Evolutionary conservation across 2,888 invertebrate species (phyloP).

Genomic region (Chironomus tentans): DNA sequence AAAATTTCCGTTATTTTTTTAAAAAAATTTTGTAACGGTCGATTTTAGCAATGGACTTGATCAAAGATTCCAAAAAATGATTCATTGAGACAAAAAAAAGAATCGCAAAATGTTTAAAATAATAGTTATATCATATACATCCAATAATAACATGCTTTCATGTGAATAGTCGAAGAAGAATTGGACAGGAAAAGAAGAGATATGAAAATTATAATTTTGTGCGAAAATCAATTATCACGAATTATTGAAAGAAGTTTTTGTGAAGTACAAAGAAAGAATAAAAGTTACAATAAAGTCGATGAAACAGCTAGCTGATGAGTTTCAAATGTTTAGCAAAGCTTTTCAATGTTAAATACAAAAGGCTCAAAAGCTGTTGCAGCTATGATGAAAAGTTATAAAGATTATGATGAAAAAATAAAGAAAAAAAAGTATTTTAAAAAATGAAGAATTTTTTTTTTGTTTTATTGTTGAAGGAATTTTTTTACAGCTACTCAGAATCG

Average conservation of each 20-base stretch:
- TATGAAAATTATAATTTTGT: too few species aligned
- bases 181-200: too few species aligned
- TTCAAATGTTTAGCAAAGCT: conserved; percentile 2
- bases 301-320: neutral
- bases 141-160: too few species aligned
- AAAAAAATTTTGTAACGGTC: too few species aligned
- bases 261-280: conserved; percentile 4
- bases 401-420: neutral
- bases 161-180: too few species aligned
- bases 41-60: too few species aligned
- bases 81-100: too few species aligned
- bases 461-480: neutral
- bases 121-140: too few species aligned
- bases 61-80: too few species aligned
- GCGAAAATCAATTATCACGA: too few species aligned
- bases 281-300: neutral
- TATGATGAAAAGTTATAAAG: neutral
- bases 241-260: neutral
- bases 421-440: conserved; percentile 7
- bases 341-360: neutral
- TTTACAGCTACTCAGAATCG: conserved; percentile 12
- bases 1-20: too few species aligned
- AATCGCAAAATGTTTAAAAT: too few species aligned
- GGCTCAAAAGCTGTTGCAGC: neutral
- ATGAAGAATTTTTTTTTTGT: neutral